Conservation (phyloP, 37 sponge, comb jelly and placozoan species). For the Hexactinellida sp. region DNA sequence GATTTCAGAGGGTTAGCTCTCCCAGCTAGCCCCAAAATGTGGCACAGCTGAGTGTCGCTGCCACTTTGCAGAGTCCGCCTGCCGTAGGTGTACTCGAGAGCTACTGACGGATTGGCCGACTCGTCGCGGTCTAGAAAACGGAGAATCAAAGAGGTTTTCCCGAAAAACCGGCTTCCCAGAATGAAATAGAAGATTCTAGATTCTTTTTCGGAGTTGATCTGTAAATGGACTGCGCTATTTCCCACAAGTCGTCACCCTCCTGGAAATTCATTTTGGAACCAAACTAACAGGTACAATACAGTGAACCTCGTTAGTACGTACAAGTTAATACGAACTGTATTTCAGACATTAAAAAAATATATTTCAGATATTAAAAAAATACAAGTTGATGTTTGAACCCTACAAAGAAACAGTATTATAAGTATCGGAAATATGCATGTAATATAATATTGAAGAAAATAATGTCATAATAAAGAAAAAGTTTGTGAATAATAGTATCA, state of each 20-base stretch:
- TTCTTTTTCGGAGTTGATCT: background rate
- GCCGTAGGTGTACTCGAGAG: slow-evolving; percentile 84
- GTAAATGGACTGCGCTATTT: background rate
- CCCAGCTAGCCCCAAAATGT: slow-evolving; percentile 91
- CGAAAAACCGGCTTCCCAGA: slow-evolving; percentile 8
- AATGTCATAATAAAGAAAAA: no score
- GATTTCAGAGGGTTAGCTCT: slow-evolving; percentile 33
- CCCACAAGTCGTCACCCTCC: background rate
- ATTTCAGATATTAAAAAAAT: no score
- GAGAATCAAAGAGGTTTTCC: slow-evolving; percentile 72
- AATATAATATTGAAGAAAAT: no score
- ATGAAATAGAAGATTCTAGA: background rate
- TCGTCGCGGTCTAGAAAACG: slow-evolving; percentile 90
- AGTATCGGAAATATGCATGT: no score
- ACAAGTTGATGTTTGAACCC: no score
- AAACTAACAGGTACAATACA: no score
- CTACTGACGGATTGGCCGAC: slow-evolving; percentile 66
- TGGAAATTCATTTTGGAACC: no score
- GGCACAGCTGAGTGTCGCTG: slow-evolving; percentile 28
- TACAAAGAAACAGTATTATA: no score
- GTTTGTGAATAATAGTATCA: no score
- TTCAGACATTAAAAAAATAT: no score
- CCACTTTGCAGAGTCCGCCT: slow-evolving; percentile 47
- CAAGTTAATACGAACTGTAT: no score
- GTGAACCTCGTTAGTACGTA: no score